These are phyloP conservation scores for Sebastes steindachneri DNA, from an alignment of 2,797 vertebrate genomes.

Conservation along the genomic window DNA sequence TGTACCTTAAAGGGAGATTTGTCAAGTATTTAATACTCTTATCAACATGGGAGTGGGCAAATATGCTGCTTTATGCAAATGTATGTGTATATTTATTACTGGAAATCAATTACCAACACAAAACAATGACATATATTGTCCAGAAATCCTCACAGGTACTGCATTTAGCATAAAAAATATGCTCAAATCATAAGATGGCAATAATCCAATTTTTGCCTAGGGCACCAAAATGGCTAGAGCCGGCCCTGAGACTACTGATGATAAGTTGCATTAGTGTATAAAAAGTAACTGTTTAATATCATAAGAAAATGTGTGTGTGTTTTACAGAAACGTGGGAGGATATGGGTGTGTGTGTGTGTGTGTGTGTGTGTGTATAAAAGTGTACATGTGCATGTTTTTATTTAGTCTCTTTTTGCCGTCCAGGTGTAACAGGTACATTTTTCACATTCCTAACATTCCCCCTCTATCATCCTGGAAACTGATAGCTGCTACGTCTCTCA, in stretches of 20 bases:
- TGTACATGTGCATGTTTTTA: background rate
- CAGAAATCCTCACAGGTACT: too few species aligned
- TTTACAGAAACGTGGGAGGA: background rate
- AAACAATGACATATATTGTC: too few species aligned
- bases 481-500: slow-evolving; percentile 56
- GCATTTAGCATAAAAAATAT: too few species aligned
- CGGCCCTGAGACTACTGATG: background rate
- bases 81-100: too few species aligned
- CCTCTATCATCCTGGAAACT: slow-evolving; percentile 68
- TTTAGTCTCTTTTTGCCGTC: slow-evolving; percentile 12
- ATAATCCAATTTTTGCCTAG: fast-evolving
- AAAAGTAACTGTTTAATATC: too few species aligned
- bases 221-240: too few species aligned
- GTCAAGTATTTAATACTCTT: too few species aligned
- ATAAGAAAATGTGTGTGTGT: background rate
- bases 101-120: too few species aligned
- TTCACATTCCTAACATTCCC: slow-evolving; percentile 84
- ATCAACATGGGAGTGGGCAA: too few species aligned
- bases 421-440: slow-evolving; percentile 71
- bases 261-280: background rate
- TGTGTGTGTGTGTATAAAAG: background rate
- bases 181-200: too few species aligned
- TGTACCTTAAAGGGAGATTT: too few species aligned
- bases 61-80: too few species aligned
- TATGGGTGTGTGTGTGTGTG: background rate